These are phyloP conservation scores for Gadopsis marmoratus DNA, from an alignment of 2,797 vertebrate genomes.

Conservation along the genomic window DNA sequence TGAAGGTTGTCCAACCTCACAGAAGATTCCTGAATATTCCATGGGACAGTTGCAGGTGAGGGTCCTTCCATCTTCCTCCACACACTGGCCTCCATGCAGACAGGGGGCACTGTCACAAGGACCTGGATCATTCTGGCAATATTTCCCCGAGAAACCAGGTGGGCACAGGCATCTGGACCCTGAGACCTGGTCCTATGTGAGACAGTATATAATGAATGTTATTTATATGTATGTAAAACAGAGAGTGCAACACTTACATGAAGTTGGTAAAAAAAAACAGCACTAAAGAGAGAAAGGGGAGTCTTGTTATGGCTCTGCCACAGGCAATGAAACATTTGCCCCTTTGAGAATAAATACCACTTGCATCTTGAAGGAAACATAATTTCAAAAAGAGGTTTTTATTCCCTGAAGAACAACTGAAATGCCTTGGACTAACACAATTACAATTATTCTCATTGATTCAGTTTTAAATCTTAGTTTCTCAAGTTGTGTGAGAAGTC, in stretches of 20 bases:
- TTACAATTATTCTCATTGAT: neutral
- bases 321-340: neutral
- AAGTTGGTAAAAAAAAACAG: neutral
- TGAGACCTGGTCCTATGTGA: conserved; percentile 73
- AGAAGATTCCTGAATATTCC: conserved; percentile 82
- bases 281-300: neutral
- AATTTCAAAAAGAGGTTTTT: neutral
- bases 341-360: conserved; percentile 15
- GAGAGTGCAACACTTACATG: neutral
- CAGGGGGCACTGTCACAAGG: conserved; percentile 83
- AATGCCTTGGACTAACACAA: neutral
- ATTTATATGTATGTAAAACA: neutral
- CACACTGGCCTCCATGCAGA: conserved; percentile 84
- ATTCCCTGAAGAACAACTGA: neutral
- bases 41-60: conserved; percentile 78
- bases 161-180: conserved; percentile 80
- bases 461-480: conserved; percentile 1
- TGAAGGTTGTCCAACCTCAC: conserved; percentile 81
- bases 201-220: neutral
- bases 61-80: conserved; percentile 64
- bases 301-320: neutral
- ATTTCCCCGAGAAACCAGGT: conserved; percentile 81
- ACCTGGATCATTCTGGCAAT: conserved; percentile 76
- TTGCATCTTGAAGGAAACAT: neutral
- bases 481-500: neutral